These are phyloP conservation scores for Drosophila elegans DNA, from an alignment of 1,140 invertebrate species.

Conservation along the genomic window DNA sequence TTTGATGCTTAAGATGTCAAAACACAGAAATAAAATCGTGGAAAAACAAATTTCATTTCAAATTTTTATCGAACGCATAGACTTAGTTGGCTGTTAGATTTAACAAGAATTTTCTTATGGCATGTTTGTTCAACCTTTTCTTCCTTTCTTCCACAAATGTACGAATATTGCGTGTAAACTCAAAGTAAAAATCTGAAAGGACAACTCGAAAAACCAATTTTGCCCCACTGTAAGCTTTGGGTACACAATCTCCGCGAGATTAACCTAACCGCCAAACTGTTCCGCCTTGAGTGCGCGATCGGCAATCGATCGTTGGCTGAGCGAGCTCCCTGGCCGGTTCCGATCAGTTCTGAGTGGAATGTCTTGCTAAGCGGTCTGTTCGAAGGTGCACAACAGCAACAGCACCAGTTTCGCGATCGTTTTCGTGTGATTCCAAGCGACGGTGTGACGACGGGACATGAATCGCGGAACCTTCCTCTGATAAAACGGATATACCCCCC, in stretches of 20 bases:
- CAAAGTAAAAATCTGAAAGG: no score
- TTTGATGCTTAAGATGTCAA: no score
- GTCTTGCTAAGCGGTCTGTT: constrained; percentile 68
- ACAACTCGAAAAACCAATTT: not conserved
- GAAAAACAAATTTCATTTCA: no score
- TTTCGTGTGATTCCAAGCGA: constrained; percentile 32
- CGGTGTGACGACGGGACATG: constrained; percentile 44
- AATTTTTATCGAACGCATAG: no score
- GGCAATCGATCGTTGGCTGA: constrained; percentile 69
- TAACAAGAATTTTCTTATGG: no score
- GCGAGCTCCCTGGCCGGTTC: constrained; percentile 47
- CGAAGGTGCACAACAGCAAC: constrained; percentile 16
- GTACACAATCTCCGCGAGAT: constrained; percentile 59
- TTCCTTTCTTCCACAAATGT: no score
- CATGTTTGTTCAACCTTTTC: no score
- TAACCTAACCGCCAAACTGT: constrained; percentile 60
- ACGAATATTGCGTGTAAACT: no score
- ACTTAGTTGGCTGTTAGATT: no score
- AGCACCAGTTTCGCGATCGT: constrained; percentile 2
- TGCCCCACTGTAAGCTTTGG: constrained; percentile 51
- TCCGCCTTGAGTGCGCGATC: constrained; percentile 52
- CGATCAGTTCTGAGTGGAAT: constrained; percentile 80
- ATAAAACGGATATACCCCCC: constrained; percentile 10
- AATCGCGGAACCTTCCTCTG: not conserved
- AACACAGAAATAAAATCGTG: no score